Conservation (phyloP, 2,113 vertebrate species). For the Ciconia maguari region DNA sequence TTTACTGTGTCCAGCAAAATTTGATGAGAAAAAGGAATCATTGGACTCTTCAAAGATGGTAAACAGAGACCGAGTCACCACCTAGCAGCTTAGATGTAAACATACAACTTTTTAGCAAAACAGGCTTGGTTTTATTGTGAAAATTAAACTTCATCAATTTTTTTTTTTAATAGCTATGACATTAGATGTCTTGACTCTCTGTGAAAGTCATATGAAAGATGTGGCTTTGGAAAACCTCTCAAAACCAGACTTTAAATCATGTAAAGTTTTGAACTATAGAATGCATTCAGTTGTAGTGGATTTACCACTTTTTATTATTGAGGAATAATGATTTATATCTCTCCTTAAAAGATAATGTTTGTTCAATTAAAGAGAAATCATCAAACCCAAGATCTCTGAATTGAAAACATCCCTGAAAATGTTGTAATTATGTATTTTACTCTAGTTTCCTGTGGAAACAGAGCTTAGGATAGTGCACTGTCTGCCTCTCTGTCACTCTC, state of each 20-base stretch:
- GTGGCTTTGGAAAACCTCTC: background rate
- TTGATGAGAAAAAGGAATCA: background rate
- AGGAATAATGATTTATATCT: background rate
- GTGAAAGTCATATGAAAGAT: background rate
- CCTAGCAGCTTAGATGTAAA: background rate
- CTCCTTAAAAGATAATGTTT: background rate
- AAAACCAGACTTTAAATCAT: background rate
- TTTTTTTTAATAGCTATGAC: background rate
- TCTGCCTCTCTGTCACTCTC: background rate
- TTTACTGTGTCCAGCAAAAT: background rate
- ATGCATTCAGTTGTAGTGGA: background rate
- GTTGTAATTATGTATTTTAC: background rate
- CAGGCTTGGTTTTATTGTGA: background rate
- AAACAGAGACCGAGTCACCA: background rate
- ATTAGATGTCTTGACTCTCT: background rate
- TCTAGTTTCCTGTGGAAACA: background rate
- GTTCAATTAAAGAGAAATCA: background rate
- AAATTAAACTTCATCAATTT: background rate
- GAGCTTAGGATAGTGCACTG: background rate
- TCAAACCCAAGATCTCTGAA: background rate
- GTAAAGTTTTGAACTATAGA: background rate
- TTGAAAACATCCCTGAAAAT: background rate
- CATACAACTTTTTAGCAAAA: background rate
- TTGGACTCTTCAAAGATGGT: background rate
- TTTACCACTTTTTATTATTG: background rate